phyloP scores from a whole-genome alignment of 2,888 invertebrate species.

The Nineta flava region DNA sequence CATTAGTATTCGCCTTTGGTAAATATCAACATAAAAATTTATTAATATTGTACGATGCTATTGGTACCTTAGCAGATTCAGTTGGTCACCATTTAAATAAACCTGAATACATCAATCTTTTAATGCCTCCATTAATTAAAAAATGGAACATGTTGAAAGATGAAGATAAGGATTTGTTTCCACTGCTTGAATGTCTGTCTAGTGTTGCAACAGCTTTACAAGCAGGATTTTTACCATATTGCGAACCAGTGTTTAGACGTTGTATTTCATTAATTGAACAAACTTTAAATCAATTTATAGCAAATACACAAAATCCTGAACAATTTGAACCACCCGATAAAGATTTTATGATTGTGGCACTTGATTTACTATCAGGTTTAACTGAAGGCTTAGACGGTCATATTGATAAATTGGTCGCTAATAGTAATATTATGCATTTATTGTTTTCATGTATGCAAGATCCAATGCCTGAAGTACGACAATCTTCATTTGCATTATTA shows the following conservation, averaged over 20 bases:
- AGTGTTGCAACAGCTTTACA: constrained; percentile 61
- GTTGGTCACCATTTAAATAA: constrained; percentile 54
- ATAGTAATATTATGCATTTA: constrained; percentile 49
- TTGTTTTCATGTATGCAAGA: constrained; percentile 59
- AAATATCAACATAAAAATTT: constrained; percentile 53
- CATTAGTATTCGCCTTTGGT: constrained; percentile 55
- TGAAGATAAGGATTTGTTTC: constrained; percentile 58
- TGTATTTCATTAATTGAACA: constrained; percentile 53
- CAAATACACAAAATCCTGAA: constrained; percentile 42
- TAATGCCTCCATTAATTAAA: constrained; percentile 57
- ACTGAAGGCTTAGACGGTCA: constrained; percentile 52
- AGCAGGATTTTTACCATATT: constrained; percentile 54
- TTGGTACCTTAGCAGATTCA: constrained; percentile 57
- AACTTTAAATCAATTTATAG: constrained; percentile 44
- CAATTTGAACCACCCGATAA: constrained; percentile 49
- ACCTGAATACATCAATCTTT: constrained; percentile 45
- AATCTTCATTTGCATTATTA: constrained; percentile 59
- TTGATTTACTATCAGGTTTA: constrained; percentile 55
- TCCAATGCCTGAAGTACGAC: constrained; percentile 53
- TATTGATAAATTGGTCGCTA: constrained; percentile 47
- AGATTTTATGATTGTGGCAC: constrained; percentile 61
- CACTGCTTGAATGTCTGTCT: constrained; percentile 55
- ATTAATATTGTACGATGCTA: constrained; percentile 59
- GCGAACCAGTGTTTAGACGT: constrained; percentile 50
- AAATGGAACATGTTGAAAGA: constrained; percentile 56